Conservation (phyloP, 1,140 invertebrate genomes). For the Bicyclus anynana region DNA sequence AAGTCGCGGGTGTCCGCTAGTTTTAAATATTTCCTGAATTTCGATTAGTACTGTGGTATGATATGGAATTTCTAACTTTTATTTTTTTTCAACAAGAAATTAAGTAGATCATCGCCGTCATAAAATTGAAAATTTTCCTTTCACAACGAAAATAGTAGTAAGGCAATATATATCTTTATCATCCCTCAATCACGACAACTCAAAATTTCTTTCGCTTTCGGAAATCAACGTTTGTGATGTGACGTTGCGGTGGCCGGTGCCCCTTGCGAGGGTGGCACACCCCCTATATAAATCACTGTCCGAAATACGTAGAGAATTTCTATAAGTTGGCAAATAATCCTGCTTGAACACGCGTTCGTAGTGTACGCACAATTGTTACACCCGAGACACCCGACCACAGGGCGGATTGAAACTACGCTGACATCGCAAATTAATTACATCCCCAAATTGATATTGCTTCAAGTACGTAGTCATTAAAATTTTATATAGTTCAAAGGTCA, state of each 20-base stretch:
- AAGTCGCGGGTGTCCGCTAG: too few species aligned
- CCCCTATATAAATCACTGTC: conserved; percentile 76
- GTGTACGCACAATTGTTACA: conserved; percentile 39
- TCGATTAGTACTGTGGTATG: too few species aligned
- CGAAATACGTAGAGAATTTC: conserved; percentile 63
- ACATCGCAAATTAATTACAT: conserved; percentile 28
- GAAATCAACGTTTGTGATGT: conserved; percentile 69
- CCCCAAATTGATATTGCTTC: conserved; percentile 21
- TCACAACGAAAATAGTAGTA: too few species aligned
- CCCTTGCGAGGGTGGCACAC: conserved; percentile 61
- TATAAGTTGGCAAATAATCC: conserved; percentile 69
- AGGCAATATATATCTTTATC: background rate
- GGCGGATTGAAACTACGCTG: too few species aligned
- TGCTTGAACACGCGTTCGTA: conserved; percentile 47
- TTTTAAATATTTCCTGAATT: too few species aligned
- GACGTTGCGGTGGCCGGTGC: conserved; percentile 48
- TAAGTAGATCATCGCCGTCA: too few species aligned
- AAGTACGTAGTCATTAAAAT: background rate
- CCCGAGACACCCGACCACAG: too few species aligned
- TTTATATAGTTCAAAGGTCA: background rate
- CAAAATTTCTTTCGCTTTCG: conserved; percentile 56
- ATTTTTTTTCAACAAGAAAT: too few species aligned
- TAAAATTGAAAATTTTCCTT: too few species aligned
- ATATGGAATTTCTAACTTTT: too few species aligned
- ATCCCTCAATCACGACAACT: conserved; percentile 5